phyloP scores from a whole-genome alignment of 2,113 vertebrate genomes.

The Melanerpes aurifrons region DNA sequence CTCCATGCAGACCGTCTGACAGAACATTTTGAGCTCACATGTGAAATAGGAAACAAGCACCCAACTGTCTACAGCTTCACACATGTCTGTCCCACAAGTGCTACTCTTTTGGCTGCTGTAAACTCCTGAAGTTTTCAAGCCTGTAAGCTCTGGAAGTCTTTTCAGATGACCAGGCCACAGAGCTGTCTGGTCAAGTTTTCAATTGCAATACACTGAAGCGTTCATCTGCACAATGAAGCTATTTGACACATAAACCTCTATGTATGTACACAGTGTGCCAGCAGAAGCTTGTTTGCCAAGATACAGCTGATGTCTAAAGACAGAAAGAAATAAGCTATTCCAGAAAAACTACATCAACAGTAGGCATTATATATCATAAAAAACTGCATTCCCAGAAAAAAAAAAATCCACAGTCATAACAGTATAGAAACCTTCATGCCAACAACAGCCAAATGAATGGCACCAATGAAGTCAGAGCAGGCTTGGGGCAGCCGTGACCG shows the following conservation, averaged over 20 bases:
- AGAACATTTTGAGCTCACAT: rapidly evolving
- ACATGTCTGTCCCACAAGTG: rapidly evolving
- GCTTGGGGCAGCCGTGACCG: not conserved
- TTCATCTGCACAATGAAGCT: not conserved
- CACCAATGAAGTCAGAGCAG: not conserved
- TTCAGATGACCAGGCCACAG: not conserved
- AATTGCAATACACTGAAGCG: not conserved
- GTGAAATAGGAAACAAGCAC: not conserved
- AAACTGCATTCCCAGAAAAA: not conserved
- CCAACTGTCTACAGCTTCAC: not conserved
- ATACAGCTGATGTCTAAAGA: not conserved
- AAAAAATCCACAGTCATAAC: not conserved
- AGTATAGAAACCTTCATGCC: not conserved
- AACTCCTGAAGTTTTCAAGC: not conserved
- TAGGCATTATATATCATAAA: not conserved
- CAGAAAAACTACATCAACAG: not conserved
- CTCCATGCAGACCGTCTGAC: not conserved
- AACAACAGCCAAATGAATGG: not conserved
- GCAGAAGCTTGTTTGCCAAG: not conserved
- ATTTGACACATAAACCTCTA: not conserved
- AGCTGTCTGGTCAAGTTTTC: not conserved
- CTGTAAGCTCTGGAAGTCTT: not conserved
- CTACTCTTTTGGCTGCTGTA: rapidly evolving
- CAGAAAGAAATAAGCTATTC: not conserved
- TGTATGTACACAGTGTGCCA: rapidly evolving